Conservation (phyloP, 2,888 invertebrate genomes). For the Zygogramma bicolorata region DNA sequence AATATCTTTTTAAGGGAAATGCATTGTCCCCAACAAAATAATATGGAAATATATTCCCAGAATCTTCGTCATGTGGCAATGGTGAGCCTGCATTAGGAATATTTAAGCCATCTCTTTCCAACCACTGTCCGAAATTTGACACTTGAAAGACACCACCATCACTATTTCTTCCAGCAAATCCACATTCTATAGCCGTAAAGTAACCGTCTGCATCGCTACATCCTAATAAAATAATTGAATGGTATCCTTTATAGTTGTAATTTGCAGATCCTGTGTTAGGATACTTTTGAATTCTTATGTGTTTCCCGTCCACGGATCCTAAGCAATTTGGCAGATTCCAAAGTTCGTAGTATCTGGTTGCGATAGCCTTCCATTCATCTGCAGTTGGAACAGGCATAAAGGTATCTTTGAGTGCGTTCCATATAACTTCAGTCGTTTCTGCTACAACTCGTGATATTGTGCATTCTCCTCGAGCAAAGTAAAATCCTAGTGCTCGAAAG, state of each 20-base stretch:
- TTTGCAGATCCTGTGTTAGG: conserved; percentile 16
- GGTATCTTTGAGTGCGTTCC: no score
- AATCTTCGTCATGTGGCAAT: conserved; percentile 15
- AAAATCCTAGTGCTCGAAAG: no score
- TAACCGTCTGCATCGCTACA: conserved; percentile 15
- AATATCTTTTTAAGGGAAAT: conserved; percentile 3
- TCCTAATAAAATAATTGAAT: conserved; percentile 9
- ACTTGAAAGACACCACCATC: conserved; percentile 17
- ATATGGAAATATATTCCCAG: conserved; percentile 20
- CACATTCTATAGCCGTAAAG: conserved; percentile 8
- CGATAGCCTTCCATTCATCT: no score
- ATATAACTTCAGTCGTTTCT: no score
- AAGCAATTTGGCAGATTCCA: conserved; percentile 19
- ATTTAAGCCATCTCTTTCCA: conserved; percentile 16
- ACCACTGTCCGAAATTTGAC: conserved; percentile 9
- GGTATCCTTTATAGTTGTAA: no score
- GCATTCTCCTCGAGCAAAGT: no score
- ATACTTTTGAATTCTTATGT: conserved; percentile 12
- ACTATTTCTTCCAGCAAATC: conserved; percentile 22
- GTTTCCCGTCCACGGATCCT: conserved; percentile 14
- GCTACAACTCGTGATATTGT: no score
- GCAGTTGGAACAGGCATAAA: no score
- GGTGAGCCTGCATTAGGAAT: conserved; percentile 15
- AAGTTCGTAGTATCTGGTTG: conserved; percentile 13
- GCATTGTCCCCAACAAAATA: no score